These are phyloP conservation scores for Apotomis capreana DNA, from an alignment of 2,888 invertebrate genomes.

Conservation along the genomic window DNA sequence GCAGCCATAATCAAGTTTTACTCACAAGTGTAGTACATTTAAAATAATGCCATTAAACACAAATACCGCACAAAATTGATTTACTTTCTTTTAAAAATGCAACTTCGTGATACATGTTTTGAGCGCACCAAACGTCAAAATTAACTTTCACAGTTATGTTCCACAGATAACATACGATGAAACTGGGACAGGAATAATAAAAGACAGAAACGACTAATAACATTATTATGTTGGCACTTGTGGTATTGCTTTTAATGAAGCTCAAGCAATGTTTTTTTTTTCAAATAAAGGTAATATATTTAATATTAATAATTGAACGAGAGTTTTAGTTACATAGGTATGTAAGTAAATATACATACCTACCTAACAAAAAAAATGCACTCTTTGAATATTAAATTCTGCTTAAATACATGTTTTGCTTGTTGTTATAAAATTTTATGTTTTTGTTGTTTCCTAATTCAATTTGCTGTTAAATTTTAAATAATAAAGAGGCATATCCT, in stretches of 20 bases:
- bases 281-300: no score
- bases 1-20: conserved; percentile 17
- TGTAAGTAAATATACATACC: no score
- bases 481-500: not conserved
- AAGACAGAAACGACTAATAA: not conserved
- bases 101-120: conserved; percentile 1
- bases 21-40: not conserved
- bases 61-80: not conserved
- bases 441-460: no score
- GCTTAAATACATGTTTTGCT: no score
- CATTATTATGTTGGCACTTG: not conserved
- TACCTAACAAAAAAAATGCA: no score
- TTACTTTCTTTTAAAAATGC: not conserved
- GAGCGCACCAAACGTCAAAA: conserved; percentile 12
- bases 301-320: no score
- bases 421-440: no score
- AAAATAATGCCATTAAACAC: not conserved
- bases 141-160: not conserved
- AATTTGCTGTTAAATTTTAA: no score
- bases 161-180: conserved; percentile 14
- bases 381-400: no score
- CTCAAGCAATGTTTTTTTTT: no score
- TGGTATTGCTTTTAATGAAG: no score
- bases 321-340: no score
- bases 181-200: not conserved